Evolutionary conservation across 2,888 invertebrate genomes (phyloP).

Genomic region (Nysson spinosus): DNA sequence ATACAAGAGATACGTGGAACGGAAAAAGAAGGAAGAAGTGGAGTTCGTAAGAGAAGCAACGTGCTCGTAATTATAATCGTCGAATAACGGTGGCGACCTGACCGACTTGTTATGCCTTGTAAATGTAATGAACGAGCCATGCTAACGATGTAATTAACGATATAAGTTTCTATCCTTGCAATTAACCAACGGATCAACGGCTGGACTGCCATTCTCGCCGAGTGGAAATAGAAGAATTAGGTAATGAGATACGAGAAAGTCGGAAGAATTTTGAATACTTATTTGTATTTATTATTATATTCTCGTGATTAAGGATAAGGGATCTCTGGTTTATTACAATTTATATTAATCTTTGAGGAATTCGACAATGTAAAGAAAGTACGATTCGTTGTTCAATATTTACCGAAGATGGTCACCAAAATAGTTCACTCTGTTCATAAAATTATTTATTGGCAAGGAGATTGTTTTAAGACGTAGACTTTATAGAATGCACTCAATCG

Average conservation of each 20-base stretch:
- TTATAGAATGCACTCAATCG: conserved; percentile 37
- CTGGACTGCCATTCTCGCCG: too few species aligned
- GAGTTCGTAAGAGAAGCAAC: conserved; percentile 6
- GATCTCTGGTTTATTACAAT: too few species aligned
- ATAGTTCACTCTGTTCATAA: too few species aligned
- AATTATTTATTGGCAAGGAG: conserved; percentile 15
- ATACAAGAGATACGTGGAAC: conserved; percentile 10
- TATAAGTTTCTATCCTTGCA: conserved; percentile 20
- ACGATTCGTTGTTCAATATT: too few species aligned
- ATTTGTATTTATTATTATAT: too few species aligned
- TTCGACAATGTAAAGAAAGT: too few species aligned
- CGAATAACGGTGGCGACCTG: conserved; percentile 41
- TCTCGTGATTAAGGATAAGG: too few species aligned
- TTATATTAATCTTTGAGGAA: too few species aligned
- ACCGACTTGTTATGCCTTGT: conserved; percentile 35
- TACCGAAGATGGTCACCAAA: too few species aligned
- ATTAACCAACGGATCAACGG: conserved; percentile 22
- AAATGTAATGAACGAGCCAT: conserved; percentile 29
- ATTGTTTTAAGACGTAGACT: conserved; percentile 32
- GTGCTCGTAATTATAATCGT: conserved; percentile 50
- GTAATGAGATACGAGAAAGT: too few species aligned
- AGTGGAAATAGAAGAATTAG: too few species aligned
- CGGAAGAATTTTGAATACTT: too few species aligned
- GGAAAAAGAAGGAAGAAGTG: conserved; percentile 9
- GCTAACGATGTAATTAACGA: conserved; percentile 42